Evolutionary conservation across 2,113 vertebrate species (phyloP), one percentile per base, ranked within the genome.

Genomic region (Lepus americanus): DNA sequence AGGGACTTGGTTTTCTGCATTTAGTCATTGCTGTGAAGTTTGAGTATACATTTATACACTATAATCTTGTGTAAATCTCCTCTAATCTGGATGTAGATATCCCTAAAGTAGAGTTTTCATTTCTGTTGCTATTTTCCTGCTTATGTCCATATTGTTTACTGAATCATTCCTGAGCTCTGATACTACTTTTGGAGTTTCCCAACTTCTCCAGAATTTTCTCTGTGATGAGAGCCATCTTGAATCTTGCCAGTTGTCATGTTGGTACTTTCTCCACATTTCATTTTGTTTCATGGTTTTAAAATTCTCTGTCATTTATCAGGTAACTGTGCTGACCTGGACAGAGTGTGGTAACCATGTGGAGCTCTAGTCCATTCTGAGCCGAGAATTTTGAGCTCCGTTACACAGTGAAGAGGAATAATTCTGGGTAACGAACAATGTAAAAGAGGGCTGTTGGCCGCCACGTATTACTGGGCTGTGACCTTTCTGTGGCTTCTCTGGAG

Each of bases 361-460:
- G 33, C 44, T 55, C 61, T 39, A 11, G 29, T 31, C 82, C 14
- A 10, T 44, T 51, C n/a, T 14, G 13, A 33, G 27, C 22, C 33
- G 16, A 23, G 25, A 23, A 7, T 27, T 79, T 3, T 55, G 36
- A 13, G 67, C 36, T 82, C 66, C 2, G 4, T 23, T 36, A 22
- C 67, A 14, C 19, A n/a, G 27, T 36, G 59, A 81, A 67, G 55
- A 4, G 1, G 6, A 14, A 5, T 36, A 23, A 14, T 73, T 74
- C 20, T 12, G 14, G 22, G 25, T 29, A 23, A 23, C 17, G 64
- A 19, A 17, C 6, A 1, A 1, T 5, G 7, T 6, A 2, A 25
- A 1, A 31, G 64, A 67, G 19, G 20, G 33, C 25, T 23, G 8
- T 36, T 53, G 86, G 16, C 31, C 23, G 31, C 49, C 6, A 1